These are phyloP conservation scores for Apotomis betuletana DNA, from an alignment of 2,888 invertebrate genomes.

Conservation along the genomic window DNA sequence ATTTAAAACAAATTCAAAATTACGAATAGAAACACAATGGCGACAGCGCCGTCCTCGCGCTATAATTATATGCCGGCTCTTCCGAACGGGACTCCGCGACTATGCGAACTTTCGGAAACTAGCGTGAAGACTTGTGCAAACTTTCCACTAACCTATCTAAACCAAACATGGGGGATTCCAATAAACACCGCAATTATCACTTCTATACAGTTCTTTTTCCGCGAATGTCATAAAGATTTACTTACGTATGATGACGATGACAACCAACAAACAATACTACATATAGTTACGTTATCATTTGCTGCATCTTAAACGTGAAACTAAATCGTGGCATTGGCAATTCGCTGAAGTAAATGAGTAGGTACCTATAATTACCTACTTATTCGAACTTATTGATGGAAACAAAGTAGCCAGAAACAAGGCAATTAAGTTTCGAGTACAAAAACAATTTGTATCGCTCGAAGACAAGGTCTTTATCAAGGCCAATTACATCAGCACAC, in stretches of 20 bases:
- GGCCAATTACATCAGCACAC: conserved; percentile 6
- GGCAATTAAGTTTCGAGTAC: neutral
- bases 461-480: conserved; percentile 18
- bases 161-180: conserved; percentile 1
- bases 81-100: no score
- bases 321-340: neutral
- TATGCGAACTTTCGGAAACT: no score
- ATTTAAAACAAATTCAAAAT: conserved; percentile 19
- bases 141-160: neutral
- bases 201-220: neutral
- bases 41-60: conserved; percentile 10
- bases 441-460: neutral
- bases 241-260: neutral
- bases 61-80: conserved; percentile 10
- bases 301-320: neutral
- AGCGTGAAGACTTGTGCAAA: neutral
- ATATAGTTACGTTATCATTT: no score
- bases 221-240: conserved; percentile 11
- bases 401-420: neutral
- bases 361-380: neutral
- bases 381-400: neutral
- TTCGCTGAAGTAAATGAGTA: neutral
- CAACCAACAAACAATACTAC: neutral
- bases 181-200: conserved; percentile 6
- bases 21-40: conserved; percentile 19